Conservation (phyloP, 2,888 invertebrate species). For the Iphiclides podalirius region DNA sequence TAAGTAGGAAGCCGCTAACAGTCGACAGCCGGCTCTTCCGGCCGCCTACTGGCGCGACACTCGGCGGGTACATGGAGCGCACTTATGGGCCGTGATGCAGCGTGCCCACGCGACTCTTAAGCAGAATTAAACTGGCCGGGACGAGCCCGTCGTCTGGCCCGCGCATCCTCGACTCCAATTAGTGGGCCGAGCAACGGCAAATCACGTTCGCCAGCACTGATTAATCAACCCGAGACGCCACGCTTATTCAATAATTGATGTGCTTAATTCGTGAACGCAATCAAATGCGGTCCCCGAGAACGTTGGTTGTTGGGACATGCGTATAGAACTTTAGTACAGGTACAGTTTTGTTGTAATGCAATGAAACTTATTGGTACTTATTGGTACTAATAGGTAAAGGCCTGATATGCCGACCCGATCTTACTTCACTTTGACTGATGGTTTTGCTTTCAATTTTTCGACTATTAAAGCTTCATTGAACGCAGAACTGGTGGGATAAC, state of each 20-base stretch:
- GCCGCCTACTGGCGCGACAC: constrained; percentile 75
- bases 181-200: constrained; percentile 17
- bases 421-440: no score
- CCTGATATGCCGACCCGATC: no score
- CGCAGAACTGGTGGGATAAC: no score
- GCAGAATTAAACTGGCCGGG: constrained; percentile 71
- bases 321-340: no score
- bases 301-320: no score
- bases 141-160: constrained; percentile 23
- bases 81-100: constrained; percentile 66
- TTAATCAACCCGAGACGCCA: constrained; percentile 14
- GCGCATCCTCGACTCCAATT: constrained; percentile 20
- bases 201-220: constrained; percentile 19
- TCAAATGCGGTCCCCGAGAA: neutral
- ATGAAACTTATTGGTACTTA: no score
- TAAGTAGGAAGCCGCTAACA: constrained; percentile 76
- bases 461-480: no score
- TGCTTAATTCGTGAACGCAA: neutral
- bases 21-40: constrained; percentile 68
- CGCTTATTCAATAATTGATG: constrained; percentile 5
- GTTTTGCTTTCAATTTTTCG: no score
- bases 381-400: no score
- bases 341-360: no score
- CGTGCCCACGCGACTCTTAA: constrained; percentile 66
- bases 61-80: constrained; percentile 74